Base-by-base conservation (phyloP, 2,888 invertebrate genomes). In the Megaustenia siamemsis region DNA sequence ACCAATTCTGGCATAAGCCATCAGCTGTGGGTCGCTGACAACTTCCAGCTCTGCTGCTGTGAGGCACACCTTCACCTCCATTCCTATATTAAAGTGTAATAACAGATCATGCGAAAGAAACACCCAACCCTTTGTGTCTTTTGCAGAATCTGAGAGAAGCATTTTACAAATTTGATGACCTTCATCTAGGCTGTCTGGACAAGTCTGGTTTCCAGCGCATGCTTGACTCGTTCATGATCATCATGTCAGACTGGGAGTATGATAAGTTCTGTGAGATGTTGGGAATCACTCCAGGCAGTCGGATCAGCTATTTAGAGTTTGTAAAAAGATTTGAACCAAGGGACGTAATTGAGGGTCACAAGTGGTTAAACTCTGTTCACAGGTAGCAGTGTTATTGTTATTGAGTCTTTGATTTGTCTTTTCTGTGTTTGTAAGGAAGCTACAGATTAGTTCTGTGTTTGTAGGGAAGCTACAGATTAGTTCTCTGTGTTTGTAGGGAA, bases 131-230 rank as follows among this genome's bases (percentile, higher is more conserved):
- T 60, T 6, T 60, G 24, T 60, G 28, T 60, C 10, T n/a, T 10
- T 63, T 87, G 89, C 89, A 93, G 93, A 92, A 92, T 87, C 86
- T 93, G 66, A 86, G 92, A 45, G 91, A 89, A 40, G 93, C 93
- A 8, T 93, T 93, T 86, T 92, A 93, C 88, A 93, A 93, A 87
- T 93, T 93, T 90, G 93, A 93, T 88, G 92, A 92, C 32, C 89
- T 91, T 85, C 92, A 93, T 84, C 89, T 88, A 49, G 93, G 93
- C 35, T 80, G 89, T 73, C 86, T 93, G 71, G 92, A 90, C 35
- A 92, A 90, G 86, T 87, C 87, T 10, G 92, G 92, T 88, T 93
- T 93, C 87, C 89, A 92, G 2, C 88, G 92, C 35, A 90, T 93
- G 87, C 87, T 93, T 76, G 92, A 93, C 86, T 88, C 92, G 0